phyloP scores from a whole-genome alignment of 1,140 invertebrate genomes.

The Caenorhabditis tropicalis region DNA sequence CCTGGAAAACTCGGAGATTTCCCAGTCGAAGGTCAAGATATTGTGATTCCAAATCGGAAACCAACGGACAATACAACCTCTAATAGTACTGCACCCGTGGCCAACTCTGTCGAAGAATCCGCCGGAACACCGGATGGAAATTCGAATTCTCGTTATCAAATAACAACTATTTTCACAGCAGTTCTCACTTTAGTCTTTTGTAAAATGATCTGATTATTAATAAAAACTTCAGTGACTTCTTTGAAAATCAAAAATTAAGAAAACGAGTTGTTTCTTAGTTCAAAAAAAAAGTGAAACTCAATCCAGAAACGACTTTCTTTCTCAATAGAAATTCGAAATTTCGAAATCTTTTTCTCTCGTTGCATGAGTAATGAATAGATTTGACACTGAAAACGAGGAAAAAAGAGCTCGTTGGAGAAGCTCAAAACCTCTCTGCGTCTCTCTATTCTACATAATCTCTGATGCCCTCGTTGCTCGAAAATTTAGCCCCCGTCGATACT shows the following conservation, averaged over 20 bases:
- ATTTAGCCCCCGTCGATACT: conserved; percentile 34
- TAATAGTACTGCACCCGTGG: neutral
- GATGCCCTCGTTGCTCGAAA: neutral
- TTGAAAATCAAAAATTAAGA: neutral
- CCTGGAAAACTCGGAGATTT: neutral
- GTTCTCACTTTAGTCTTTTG: conserved; percentile 1
- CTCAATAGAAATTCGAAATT: neutral
- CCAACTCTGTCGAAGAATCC: neutral
- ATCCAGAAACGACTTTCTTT: neutral
- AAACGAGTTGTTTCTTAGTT: neutral
- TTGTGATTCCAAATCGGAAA: neutral
- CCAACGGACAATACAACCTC: neutral
- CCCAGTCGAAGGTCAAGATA: neutral
- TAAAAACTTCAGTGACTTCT: neutral
- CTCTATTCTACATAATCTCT: neutral
- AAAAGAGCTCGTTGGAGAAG: neutral
- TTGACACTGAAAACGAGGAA: conserved; percentile 38
- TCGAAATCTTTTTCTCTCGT: neutral
- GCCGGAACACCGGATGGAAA: neutral
- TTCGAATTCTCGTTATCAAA: neutral
- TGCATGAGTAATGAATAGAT: conserved; percentile 35
- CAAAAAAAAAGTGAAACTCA: neutral
- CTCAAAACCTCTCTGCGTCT: conserved; percentile 12
- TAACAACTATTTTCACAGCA: neutral
- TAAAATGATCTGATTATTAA: neutral